Base-by-base conservation (phyloP, 2,113 vertebrate species). In the Myotis yumanensis region DNA sequence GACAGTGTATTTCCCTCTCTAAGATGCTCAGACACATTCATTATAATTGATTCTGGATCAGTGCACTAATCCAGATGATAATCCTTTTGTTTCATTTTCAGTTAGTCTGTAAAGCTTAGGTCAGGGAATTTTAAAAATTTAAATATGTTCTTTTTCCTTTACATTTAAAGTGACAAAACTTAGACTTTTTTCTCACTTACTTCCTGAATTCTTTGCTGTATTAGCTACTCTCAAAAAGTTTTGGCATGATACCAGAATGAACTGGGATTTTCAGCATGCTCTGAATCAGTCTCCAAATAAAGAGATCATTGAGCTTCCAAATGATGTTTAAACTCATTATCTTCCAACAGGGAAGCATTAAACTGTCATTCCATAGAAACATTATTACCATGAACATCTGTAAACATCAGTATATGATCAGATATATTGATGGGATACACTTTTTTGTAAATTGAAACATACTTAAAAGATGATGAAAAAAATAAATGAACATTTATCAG, bases 261-360 rank as follows among this genome's bases (percentile, higher is more conserved):
- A 90, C 0, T 2, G 40, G 18, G 51, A 59, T 7, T 0, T 79
- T 97, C 11, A 7, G 4, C 28, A 82, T 80, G 3, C 16, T 94
- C 88, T 92, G 40, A 95, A 84, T 96, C 89, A 82, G 48, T 85
- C 68, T 95, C 12, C 11, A 83, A 86, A 89, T 97, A 93, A 37
- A 90, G 95, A 97, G 91, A 85, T 81, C 48, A 72, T 84, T 97
- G 96, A 97, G 62, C 92, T 97, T 96, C 73, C 57, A 97, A 97
- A 97, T 97, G 30, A 91, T 91, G 37, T 95, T 88, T 95, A 97
- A 96, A 93, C 62, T 93, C 95, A 89, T 96, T 97, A 93, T 95
- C 54, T 17, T 88, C 72, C 82, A 93, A 95, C 64, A 96, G 92
- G 94, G 73, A 93, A 86, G 9, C 57, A 94, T 93, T 97, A 96